A percentile compares a stretch with the other conserved stretches of the same genome.
phyloP scores from a whole-genome alignment of 2,113 vertebrate genomes.

The Etheostoma spectabile region DNA sequence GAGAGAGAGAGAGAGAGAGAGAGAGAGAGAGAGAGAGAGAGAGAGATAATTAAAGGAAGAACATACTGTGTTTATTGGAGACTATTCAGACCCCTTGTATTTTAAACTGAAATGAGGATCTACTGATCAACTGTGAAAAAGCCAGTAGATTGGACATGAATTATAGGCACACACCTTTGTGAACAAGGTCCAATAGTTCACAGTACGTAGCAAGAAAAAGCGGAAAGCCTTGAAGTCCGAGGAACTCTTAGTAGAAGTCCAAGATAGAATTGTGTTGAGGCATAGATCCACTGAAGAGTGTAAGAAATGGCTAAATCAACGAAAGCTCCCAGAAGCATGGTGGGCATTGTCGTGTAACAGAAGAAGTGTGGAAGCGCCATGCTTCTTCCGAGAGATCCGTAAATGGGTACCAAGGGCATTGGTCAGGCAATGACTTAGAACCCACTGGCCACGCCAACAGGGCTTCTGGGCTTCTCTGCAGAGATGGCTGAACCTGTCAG shows the following conservation, averaged over 20 bases:
- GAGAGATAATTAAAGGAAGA: background rate
- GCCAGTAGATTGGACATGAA: background rate
- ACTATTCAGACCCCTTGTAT: background rate
- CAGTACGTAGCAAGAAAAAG: background rate
- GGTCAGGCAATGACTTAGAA: conserved; percentile 20
- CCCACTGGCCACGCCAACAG: background rate
- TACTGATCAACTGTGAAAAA: no score
- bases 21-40: conserved; percentile 20
- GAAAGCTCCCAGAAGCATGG: background rate
- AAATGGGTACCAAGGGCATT: conserved; percentile 4
- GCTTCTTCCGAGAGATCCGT: conserved; percentile 2
- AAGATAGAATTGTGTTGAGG: conserved; percentile 2
- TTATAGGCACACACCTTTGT: background rate
- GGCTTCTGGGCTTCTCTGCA: background rate
- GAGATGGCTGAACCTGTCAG: background rate
- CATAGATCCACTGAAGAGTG: background rate
- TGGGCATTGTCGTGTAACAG: background rate
- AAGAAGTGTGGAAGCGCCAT: background rate
- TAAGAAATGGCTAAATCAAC: background rate
- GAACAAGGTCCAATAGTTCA: background rate
- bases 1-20: conserved; percentile 15
- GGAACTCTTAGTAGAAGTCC: background rate
- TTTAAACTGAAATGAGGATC: background rate
- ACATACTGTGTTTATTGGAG: conserved; percentile 1
- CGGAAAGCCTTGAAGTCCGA: background rate